Evolutionary conservation across 2,888 invertebrate genomes (phyloP).

Genomic region (Coronaproctus castanopsis): DNA sequence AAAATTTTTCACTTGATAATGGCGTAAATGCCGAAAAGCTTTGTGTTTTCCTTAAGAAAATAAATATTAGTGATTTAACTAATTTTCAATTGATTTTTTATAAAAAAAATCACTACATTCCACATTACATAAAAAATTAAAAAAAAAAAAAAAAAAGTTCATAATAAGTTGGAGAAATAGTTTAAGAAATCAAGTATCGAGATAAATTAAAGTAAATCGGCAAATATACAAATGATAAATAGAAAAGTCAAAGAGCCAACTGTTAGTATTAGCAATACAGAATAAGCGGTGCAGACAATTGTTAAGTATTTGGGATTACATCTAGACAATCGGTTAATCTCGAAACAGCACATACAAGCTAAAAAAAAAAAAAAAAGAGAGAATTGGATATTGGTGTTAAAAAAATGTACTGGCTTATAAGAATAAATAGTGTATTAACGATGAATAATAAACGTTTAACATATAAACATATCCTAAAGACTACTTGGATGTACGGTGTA

Average conservation of each 20-base stretch:
- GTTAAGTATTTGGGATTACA: not conserved
- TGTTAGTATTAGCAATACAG: not conserved
- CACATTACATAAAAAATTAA: too few relatives aligned
- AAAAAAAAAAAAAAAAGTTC: too few relatives aligned
- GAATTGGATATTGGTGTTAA: not conserved
- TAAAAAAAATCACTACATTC: too few relatives aligned
- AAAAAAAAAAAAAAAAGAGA: not conserved
- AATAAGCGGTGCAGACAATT: not conserved
- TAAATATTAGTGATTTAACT: too few relatives aligned
- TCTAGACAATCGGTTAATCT: not conserved
- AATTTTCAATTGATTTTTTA: too few relatives aligned
- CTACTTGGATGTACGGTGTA: not conserved
- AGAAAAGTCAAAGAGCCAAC: not conserved
- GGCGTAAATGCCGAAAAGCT: too few relatives aligned
- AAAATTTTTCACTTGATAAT: too few relatives aligned
- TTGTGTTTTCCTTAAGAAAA: too few relatives aligned
- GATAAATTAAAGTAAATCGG: not conserved
- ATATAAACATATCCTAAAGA: not conserved
- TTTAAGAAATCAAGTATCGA: not conserved
- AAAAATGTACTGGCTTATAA: not conserved
- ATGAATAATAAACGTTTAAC: not conserved
- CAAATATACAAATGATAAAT: not conserved
- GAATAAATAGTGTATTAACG: not conserved
- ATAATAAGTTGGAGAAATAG: not conserved
- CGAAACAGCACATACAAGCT: not conserved